A percentile compares a stretch with the other conserved stretches of the same genome.
Evolutionary conservation across 2,888 invertebrate genomes (phyloP).

Genomic region (Caenorhabditis sp.): DNA sequence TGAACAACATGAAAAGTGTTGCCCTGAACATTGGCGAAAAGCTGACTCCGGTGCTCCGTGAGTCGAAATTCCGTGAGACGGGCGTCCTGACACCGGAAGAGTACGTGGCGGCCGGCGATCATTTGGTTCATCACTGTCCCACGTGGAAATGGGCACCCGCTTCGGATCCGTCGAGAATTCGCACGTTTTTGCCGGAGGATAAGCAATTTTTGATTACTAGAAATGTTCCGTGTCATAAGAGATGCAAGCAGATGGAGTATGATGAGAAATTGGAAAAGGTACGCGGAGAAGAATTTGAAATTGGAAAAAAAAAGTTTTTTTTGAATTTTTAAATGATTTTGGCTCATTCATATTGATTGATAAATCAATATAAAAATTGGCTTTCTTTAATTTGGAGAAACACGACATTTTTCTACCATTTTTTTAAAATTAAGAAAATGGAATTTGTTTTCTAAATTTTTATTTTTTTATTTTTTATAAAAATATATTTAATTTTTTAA

Average conservation of each 20-base stretch:
- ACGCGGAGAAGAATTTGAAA: too few relatives aligned
- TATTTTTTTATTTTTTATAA: too few relatives aligned
- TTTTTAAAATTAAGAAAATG: too few relatives aligned
- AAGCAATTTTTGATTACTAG: conserved; percentile 98
- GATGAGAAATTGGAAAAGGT: conserved; percentile 91
- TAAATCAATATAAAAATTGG: too few relatives aligned
- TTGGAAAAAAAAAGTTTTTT: too few relatives aligned
- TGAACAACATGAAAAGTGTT: conserved; percentile 95
- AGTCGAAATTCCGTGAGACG: conserved; percentile 93
- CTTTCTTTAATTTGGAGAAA: too few relatives aligned
- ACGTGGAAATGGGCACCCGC: conserved; percentile 97
- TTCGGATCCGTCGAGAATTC: conserved; percentile 87
- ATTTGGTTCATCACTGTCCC: conserved; percentile 98
- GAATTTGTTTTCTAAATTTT: too few relatives aligned
- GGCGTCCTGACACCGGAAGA: conserved; percentile 98
- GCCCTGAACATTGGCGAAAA: conserved; percentile 97
- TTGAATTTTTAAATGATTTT: background rate
- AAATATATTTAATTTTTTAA: too few relatives aligned
- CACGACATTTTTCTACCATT: background rate
- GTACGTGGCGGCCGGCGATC: conserved; percentile 98
- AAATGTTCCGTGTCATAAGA: conserved; percentile 96
- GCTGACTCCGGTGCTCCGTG: conserved; percentile 96
- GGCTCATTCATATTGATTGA: too few relatives aligned
- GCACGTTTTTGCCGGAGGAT: conserved; percentile 90
- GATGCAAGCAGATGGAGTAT: conserved; percentile 96